A percentile compares a stretch with the other conserved stretches of the same genome.
phyloP scores from a whole-genome alignment of 2,797 vertebrate genomes.

The Labeo calbasu region DNA sequence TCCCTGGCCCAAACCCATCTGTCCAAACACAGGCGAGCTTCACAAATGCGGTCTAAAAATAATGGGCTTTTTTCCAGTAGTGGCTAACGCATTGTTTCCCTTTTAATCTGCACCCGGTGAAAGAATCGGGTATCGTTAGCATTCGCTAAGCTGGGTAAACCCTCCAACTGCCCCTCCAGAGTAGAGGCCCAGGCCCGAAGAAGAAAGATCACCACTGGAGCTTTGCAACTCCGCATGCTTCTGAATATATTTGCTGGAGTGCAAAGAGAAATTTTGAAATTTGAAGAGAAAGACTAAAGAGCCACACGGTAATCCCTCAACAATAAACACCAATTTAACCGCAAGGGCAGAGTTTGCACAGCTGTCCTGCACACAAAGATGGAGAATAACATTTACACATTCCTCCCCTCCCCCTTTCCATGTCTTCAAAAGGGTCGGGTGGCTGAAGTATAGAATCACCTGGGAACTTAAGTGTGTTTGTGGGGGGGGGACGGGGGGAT shows the following conservation, averaged over 20 bases:
- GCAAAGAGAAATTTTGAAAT: conserved; percentile 33
- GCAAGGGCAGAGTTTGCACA: conserved; percentile 68
- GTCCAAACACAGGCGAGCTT: conserved; percentile 63
- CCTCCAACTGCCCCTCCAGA: conserved; percentile 35
- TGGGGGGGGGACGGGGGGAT: conserved; percentile 21
- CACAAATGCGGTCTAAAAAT: conserved; percentile 55
- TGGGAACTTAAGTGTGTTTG: conserved; percentile 58
- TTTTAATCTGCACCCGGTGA: conserved; percentile 53
- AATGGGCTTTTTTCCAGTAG: conserved; percentile 55
- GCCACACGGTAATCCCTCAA: conserved; percentile 64
- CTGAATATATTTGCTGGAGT: conserved; percentile 56
- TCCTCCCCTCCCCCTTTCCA: conserved; percentile 50
- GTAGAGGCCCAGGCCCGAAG: conserved; percentile 36
- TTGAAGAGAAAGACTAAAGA: conserved; percentile 59
- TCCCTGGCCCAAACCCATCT: conserved; percentile 60
- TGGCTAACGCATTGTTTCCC: conserved; percentile 58
- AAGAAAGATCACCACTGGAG: conserved; percentile 45
- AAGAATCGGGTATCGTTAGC: conserved; percentile 52
- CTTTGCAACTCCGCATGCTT: conserved; percentile 42
- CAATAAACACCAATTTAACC: conserved; percentile 67
- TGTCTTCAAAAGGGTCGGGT: conserved; percentile 58
- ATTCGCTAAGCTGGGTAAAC: conserved; percentile 58
- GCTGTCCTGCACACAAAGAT: conserved; percentile 67
- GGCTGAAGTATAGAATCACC: conserved; percentile 58
- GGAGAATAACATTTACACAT: conserved; percentile 69